Conservation (phyloP, 2,888 invertebrate genomes). For the Augiades crinisus region DNA sequence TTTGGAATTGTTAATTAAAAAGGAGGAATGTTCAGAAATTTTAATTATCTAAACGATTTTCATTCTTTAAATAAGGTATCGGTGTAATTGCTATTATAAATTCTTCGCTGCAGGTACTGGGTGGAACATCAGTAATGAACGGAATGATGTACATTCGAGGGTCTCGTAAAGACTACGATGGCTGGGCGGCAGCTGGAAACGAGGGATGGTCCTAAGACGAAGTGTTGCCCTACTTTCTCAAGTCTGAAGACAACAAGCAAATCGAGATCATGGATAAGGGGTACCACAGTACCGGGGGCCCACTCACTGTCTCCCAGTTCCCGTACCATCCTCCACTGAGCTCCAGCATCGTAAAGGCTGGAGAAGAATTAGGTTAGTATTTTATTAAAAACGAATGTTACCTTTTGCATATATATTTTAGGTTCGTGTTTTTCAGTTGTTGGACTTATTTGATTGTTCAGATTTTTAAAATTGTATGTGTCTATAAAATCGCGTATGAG, state of each 20-base stretch:
- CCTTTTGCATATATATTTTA: too few species aligned
- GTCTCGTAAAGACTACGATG: constrained; percentile 91
- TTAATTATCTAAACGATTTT: too few species aligned
- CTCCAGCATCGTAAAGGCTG: constrained; percentile 88
- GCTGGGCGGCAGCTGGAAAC: constrained; percentile 93
- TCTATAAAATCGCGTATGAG: too few species aligned
- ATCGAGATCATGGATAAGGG: constrained; percentile 87
- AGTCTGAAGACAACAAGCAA: constrained; percentile 90
- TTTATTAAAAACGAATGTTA: too few species aligned
- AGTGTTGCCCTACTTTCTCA: constrained; percentile 93
- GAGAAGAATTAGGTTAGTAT: constrained; percentile 85
- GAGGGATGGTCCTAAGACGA: constrained; percentile 95
- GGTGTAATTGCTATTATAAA: too few species aligned
- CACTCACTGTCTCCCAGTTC: constrained; percentile 89
- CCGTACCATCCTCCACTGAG: constrained; percentile 93
- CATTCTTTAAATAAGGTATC: too few species aligned
- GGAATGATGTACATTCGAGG: constrained; percentile 98
- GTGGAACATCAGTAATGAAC: constrained; percentile 96
- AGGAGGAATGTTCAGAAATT: too few species aligned
- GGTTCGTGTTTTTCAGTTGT: too few species aligned
- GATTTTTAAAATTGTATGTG: too few species aligned
- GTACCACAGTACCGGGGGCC: constrained; percentile 89
- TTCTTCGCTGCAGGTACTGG: constrained; percentile 91
- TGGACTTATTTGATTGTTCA: too few species aligned
- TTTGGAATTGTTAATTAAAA: too few species aligned